Evolutionary conservation across 1,140 invertebrate genomes (phyloP).

Genomic region (Bombus confusus): DNA sequence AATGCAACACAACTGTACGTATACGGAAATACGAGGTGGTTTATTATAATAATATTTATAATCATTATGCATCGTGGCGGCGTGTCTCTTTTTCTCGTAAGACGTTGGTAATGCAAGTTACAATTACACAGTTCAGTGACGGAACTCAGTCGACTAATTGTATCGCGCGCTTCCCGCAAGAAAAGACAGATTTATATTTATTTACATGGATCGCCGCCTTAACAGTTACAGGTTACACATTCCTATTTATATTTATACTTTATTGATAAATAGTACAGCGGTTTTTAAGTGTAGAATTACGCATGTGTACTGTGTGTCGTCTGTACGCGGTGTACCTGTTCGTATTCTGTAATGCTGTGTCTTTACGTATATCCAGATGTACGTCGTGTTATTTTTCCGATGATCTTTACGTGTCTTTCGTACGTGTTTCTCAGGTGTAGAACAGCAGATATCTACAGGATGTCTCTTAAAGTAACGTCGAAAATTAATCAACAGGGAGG

Average conservation of each 20-base stretch:
- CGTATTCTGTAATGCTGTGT: slow-evolving; percentile 16
- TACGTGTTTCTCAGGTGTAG: slow-evolving; percentile 58
- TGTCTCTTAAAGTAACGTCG: slow-evolving; percentile 66
- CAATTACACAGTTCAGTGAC: slow-evolving; percentile 42
- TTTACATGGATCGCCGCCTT: slow-evolving; percentile 78
- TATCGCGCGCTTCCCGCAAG: slow-evolving; percentile 59
- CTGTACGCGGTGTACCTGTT: slow-evolving; percentile 33
- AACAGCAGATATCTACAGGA: slow-evolving; percentile 73
- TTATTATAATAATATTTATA: slow-evolving; percentile 83
- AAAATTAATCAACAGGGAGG: slow-evolving; percentile 77
- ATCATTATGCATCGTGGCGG: slow-evolving; percentile 77
- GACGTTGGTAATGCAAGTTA: slow-evolving; percentile 45
- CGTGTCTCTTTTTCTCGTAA: slow-evolving; percentile 64
- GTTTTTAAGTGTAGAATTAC: slow-evolving; percentile 56
- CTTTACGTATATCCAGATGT: slow-evolving; percentile 29
- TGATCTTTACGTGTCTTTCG: slow-evolving; percentile 27
- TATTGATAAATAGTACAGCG: slow-evolving; percentile 77
- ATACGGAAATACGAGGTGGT: slow-evolving; percentile 82
- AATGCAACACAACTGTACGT: slow-evolving; percentile 60
- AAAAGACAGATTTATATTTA: slow-evolving; percentile 61
- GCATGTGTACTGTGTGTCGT: slow-evolving; percentile 47
- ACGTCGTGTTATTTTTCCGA: neutral
- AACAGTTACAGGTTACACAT: slow-evolving; percentile 77
- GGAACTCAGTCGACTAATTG: slow-evolving; percentile 43
- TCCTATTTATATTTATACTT: slow-evolving; percentile 77